phyloP scores from a whole-genome alignment of 64 coral and sea anemone species.

The Anthopleura sola region DNA sequence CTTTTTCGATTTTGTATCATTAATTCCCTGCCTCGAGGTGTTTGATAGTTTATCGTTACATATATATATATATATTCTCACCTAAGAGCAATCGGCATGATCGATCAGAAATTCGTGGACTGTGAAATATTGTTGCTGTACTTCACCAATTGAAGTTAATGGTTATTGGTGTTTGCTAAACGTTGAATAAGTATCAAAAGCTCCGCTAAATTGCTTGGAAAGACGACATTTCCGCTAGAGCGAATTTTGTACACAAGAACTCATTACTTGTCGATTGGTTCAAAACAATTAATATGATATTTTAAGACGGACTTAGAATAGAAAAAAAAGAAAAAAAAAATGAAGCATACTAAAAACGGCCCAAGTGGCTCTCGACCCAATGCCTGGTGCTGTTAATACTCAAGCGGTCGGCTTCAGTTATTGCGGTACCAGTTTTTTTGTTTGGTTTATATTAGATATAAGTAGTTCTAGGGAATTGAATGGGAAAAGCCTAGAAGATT shows the following conservation, averaged over 20 bases:
- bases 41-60: not conserved
- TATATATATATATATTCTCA: too few relatives aligned
- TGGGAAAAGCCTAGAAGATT: not conserved
- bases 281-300: not conserved
- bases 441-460: too few relatives aligned
- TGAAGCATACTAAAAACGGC: not conserved
- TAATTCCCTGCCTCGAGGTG: not conserved
- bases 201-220: conserved; percentile 22
- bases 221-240: conserved; percentile 19
- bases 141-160: conserved; percentile 10
- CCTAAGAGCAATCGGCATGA: not conserved
- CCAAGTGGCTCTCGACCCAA: conserved; percentile 7
- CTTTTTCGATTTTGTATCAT: not conserved
- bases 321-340: not conserved
- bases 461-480: too few relatives aligned
- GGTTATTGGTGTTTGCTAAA: conserved; percentile 24
- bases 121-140: conserved; percentile 1
- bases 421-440: too few relatives aligned
- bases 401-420: too few relatives aligned
- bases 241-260: conserved; percentile 4
- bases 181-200: conserved; percentile 26
- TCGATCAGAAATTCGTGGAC: not conserved
- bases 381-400: not conserved
- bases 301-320: not conserved
- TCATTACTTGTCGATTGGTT: conserved; percentile 24